Base-by-base conservation (phyloP, 2,113 vertebrate species). In the Lasiurus cinereus region DNA sequence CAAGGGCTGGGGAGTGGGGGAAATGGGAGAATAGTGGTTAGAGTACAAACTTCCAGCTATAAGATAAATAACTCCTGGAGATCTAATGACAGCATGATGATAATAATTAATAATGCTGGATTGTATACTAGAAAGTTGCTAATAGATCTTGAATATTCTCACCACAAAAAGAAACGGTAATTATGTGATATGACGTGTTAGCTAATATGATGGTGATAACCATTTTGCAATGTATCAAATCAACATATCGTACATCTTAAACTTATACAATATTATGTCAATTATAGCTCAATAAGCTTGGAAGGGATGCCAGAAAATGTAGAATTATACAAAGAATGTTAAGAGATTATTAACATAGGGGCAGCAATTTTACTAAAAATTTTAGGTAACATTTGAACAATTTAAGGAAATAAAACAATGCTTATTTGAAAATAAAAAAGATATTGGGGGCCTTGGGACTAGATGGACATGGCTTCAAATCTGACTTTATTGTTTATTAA, bases 321-420 rank as follows among this genome's bases (percentile, higher is more conserved):
- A 36, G n/a, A 39, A n/a, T 94, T 76, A 48, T 54, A 36, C 10
- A 54, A 56, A 83, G 46, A 87, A 82, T 56, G 18, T 70, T 70
- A 86, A 93, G 14, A 87, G 70, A 73, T 19, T 74, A 62, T 94
- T 83, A 69, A 70, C 36, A 84, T 11, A 54, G 22, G 83, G 21
- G 29, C 52, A 33, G 18, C 56, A 56, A 77, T 91, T 62, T 72
- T 89, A 46, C 70, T 31, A 87, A 77, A 77, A 52, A 67, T 62
- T 95, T 80, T 50, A 89, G 79, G 76, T 43, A 62, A 54, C 50
- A 36, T 43, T 76, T 66, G 50, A 87, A 24, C 67, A 94, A 52
- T 4, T 46, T 74, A 86, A 82, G 78, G 46, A 93, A 91, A 91
- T 72, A 64, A 77, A 79, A 88, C 54, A 83, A 72, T 3, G n/a